Evolutionary conservation across 2,888 invertebrate species (phyloP), one percentile per base, ranked within the genome.

Genomic region (Agriopis leucophaearia): DNA sequence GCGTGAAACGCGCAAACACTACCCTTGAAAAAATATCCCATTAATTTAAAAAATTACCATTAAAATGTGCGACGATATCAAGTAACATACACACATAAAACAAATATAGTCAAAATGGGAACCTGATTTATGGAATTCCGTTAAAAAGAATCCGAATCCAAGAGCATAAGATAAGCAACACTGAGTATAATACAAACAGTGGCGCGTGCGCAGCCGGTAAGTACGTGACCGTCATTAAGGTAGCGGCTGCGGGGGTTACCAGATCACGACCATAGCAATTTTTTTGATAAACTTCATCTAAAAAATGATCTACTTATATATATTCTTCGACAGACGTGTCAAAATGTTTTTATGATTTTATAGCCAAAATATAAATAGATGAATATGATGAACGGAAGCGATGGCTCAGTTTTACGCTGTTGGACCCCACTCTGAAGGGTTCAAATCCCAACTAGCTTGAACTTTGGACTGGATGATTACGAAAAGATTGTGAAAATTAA

Each of bases 191-290:
- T 64, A 38, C 58, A 60, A 66, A 69, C 63, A 72, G 70, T 71
- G 71, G 76, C 82, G 78, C 81, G 79, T 78, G 83, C 81, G 78
- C 79, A 65, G 44, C 65, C 68, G 66, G 67, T 78, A 80, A 79
- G 81, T 81, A 83, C 86, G 86, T 84, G 85, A 78, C 74, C 74
- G 76, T 86, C 85, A 84, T 85, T 86, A 86, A 69, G 48, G 74
- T 73, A 73, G 75, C 78, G 74, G 77, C 69, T 47, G 15, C 44
- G 18, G 45, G 16, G 57, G 67, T 63, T 54, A 63, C 54, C 40
- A 63, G 47, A 58, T 62, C 54, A 58, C 51, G 48, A 58, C 36
- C 12, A 42, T 18, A 50, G 61, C 10, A 13, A 44, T 56, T 56
- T 59, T 65, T 55, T n/a, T 1, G 15, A 15, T 15, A 10, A n/a